phyloP scores from a whole-genome alignment of 2,113 vertebrate genomes.

The Gobius niger region DNA sequence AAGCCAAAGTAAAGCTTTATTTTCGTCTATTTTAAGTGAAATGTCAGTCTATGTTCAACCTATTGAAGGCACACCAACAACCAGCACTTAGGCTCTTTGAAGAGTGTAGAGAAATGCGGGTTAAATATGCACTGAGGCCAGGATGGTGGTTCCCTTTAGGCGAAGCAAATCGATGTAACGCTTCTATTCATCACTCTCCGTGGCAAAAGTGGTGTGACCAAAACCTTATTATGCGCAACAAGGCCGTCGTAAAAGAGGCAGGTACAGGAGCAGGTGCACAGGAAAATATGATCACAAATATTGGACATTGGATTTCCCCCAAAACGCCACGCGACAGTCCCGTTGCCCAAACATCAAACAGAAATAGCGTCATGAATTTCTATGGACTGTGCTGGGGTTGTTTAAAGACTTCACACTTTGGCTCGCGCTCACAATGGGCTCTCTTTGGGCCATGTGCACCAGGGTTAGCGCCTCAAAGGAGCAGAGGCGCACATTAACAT shows the following conservation, averaged over 20 bases:
- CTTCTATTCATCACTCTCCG: constrained; percentile 67
- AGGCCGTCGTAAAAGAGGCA: constrained; percentile 38
- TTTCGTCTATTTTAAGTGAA: too few species aligned
- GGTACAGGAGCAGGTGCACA: constrained; percentile 55
- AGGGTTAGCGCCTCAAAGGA: constrained; percentile 77
- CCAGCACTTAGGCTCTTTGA: not conserved
- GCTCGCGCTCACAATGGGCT: constrained; percentile 68
- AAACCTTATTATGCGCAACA: constrained; percentile 49
- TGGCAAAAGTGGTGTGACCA: constrained; percentile 56
- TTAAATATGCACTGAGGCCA: constrained; percentile 38
- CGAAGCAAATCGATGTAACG: constrained; percentile 79
- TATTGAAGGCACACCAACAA: too few species aligned
- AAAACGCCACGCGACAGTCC: constrained; percentile 72
- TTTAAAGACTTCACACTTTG: constrained; percentile 80
- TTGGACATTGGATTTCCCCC: constrained; percentile 21
- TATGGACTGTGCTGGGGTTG: constrained; percentile 79
- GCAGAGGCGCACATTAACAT: constrained; percentile 81
- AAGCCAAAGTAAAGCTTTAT: too few species aligned
- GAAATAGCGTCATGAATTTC: constrained; percentile 79
- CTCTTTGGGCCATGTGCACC: constrained; percentile 74
- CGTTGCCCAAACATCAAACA: constrained; percentile 75
- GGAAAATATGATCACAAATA: constrained; percentile 40
- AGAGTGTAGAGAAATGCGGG: not conserved
- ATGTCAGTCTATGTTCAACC: too few species aligned
- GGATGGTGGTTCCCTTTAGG: constrained; percentile 54